A percentile compares a stretch with the other conserved stretches of the same genome.
Evolutionary conservation across 1,140 invertebrate genomes (phyloP).

Genomic region (Scaptomyza pallida): DNA sequence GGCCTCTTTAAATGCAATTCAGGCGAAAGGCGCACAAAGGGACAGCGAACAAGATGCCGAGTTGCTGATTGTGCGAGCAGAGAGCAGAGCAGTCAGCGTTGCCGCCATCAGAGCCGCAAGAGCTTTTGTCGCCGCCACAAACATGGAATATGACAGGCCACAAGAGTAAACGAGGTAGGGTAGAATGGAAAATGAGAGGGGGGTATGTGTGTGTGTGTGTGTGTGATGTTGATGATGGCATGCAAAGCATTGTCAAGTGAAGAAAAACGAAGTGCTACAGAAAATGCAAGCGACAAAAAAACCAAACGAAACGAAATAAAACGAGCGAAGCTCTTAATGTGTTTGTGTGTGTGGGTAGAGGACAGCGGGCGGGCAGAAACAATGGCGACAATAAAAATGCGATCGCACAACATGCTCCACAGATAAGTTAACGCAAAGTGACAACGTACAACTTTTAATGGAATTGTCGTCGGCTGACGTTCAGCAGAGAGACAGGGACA

Average conservation of each 20-base stretch:
- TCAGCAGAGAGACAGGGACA: not conserved
- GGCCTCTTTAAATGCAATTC: slow-evolving; percentile 73
- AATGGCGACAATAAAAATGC: slow-evolving; percentile 83
- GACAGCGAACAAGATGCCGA: slow-evolving; percentile 82
- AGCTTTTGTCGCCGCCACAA: slow-evolving; percentile 79
- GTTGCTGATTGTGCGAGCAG: slow-evolving; percentile 77
- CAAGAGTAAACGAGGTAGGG: slow-evolving; percentile 12
- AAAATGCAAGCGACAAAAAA: slow-evolving; percentile 71
- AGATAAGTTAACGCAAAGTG: slow-evolving; percentile 82
- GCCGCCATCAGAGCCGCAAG: slow-evolving; percentile 50
- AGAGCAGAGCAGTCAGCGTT: slow-evolving; percentile 52
- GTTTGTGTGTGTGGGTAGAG: slow-evolving; percentile 57
- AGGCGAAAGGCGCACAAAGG: slow-evolving; percentile 81
- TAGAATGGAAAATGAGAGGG: not conserved
- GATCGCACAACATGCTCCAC: slow-evolving; percentile 80
- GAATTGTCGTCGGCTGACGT: slow-evolving; percentile 71
- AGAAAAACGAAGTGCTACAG: slow-evolving; percentile 71
- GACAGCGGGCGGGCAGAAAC: slow-evolving; percentile 51
- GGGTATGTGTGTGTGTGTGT: slow-evolving; percentile 3
- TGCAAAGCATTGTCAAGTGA: slow-evolving; percentile 81
- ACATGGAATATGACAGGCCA: slow-evolving; percentile 79
- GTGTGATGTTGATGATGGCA: slow-evolving; percentile 27
- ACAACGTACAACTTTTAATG: slow-evolving; percentile 83
- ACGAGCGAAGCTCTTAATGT: slow-evolving; percentile 33
- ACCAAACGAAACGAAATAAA: slow-evolving; percentile 35